Evolutionary conservation across 1,140 invertebrate species (phyloP).

Genomic region (Trichonephila clavipes): DNA sequence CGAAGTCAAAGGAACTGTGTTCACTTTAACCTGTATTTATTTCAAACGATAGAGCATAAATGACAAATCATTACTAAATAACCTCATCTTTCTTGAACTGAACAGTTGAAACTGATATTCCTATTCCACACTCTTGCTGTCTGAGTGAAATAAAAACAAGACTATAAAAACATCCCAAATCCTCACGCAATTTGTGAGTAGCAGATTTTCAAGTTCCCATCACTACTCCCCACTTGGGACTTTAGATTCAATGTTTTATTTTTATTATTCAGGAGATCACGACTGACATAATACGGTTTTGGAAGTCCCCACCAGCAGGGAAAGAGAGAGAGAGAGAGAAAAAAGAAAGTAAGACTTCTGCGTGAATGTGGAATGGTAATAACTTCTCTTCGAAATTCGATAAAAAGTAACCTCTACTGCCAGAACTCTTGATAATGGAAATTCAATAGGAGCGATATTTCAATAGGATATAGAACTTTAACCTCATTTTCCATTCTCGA

Average conservation of each 20-base stretch:
- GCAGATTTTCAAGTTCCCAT: slow-evolving; percentile 65
- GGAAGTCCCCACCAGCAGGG: neutral
- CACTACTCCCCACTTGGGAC: slow-evolving; percentile 23
- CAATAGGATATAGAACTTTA: slow-evolving; percentile 72
- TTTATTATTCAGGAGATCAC: slow-evolving; percentile 70
- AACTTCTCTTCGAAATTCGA: slow-evolving; percentile 71
- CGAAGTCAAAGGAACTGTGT: too few relatives aligned
- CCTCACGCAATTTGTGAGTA: neutral
- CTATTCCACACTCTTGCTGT: neutral
- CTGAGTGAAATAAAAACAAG: neutral
- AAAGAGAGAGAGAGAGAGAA: neutral
- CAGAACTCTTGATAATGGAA: slow-evolving; percentile 56
- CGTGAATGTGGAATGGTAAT: slow-evolving; percentile 44
- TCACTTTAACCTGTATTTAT: neutral
- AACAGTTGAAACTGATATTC: neutral
- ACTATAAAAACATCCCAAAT: slow-evolving; percentile 28
- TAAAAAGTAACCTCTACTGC: slow-evolving; percentile 68
- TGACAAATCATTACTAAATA: slow-evolving; percentile 1
- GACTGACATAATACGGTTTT: slow-evolving; percentile 24
- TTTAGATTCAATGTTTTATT: slow-evolving; percentile 21
- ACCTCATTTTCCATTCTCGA: slow-evolving; percentile 68
- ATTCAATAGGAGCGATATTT: slow-evolving; percentile 75
- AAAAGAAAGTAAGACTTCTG: slow-evolving; percentile 18
- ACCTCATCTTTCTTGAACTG: neutral
- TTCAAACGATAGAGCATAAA: neutral